Percentiles rank a stretch among this genome's conserved stretches.
Evolutionary conservation across 2,888 invertebrate species (phyloP).

Genomic region (Chymomyza fuscimana): DNA sequence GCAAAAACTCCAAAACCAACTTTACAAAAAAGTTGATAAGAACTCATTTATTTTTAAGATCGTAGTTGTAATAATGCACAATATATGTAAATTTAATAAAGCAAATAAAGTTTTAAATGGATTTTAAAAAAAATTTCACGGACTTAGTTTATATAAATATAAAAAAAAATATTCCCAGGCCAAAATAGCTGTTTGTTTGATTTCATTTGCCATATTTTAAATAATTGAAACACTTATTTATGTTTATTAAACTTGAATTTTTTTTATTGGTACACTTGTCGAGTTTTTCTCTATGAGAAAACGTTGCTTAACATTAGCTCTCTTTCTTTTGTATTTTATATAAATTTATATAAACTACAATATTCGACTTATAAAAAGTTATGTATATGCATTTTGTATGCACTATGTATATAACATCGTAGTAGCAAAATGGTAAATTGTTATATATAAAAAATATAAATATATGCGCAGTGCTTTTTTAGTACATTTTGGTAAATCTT

Average conservation of each 20-base stretch:
- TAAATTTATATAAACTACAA: constrained; percentile 46
- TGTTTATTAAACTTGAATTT: not conserved
- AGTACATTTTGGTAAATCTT: constrained; percentile 2
- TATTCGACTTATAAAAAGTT: constrained; percentile 43
- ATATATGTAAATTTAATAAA: constrained; percentile 11
- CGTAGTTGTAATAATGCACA: not conserved
- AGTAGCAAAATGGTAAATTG: constrained; percentile 41
- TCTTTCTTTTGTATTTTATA: constrained; percentile 31
- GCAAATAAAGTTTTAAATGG: not conserved
- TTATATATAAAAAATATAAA: constrained; percentile 28
- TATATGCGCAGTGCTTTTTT: not conserved
- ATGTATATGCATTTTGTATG: constrained; percentile 38
- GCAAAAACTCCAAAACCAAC: not conserved
- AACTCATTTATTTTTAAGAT: constrained; percentile 1
- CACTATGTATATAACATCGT: constrained; percentile 46
- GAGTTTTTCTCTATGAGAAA: constrained; percentile 56
- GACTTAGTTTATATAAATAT: no score
- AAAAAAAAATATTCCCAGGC: not conserved
- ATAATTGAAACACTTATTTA: not conserved
- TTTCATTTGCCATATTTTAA: not conserved
- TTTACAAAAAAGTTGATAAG: not conserved
- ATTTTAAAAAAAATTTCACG: not conserved
- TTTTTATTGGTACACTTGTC: constrained; percentile 57
- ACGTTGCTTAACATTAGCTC: constrained; percentile 47
- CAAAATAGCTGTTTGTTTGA: not conserved